Evolutionary conservation across 2,888 invertebrate species (phyloP), one percentile per base, ranked within the genome.

Genomic region (Macrosiphum euphorbiae): DNA sequence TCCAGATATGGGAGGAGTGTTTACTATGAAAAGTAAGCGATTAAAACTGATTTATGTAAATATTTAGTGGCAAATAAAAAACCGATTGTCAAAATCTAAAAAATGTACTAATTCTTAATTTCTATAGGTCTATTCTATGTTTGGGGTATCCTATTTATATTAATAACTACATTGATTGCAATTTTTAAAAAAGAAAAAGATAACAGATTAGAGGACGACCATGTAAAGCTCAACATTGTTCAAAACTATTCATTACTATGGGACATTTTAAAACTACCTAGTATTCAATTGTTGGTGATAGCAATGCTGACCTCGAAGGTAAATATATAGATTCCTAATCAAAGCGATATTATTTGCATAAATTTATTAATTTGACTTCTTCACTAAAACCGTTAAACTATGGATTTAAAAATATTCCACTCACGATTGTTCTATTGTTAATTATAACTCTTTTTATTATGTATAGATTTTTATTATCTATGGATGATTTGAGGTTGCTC

Each of bases 121-220:
- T 35, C 95, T 95, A 92, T 96, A 97, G 98, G 98, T 95, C 99
- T 99, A 96, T 96, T 99, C 28, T 97, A 97, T 95, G 98, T 99
- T 96, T 99, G 99, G 99, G 99, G 99, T 11, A 97, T 98, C 96
- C 96, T 98, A 3, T 99, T 99, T 96, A 96, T 99, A 90, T 95
- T 98, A 1, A 97, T 98, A 2, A 99, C 99, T 0, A 98, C 99
- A 0, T 95, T 99, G 5, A 92, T 95, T 50, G 94, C 94, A 50
- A 35, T 95, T 41, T 92, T 95, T 35, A 95, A 95, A 89, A 94
- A 94, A 50, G 95, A 95, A 61, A 58, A 90, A 58, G 87, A 96
- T 99, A 67, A 97, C 97, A 96, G 97, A 97, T 95, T 96, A 99
- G 0, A 97, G 97, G 95, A 96, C 99, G 47, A 47, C 24, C 67